These are phyloP conservation scores for Aromia moschata DNA, from an alignment of 2,888 invertebrate genomes.

Conservation along the genomic window DNA sequence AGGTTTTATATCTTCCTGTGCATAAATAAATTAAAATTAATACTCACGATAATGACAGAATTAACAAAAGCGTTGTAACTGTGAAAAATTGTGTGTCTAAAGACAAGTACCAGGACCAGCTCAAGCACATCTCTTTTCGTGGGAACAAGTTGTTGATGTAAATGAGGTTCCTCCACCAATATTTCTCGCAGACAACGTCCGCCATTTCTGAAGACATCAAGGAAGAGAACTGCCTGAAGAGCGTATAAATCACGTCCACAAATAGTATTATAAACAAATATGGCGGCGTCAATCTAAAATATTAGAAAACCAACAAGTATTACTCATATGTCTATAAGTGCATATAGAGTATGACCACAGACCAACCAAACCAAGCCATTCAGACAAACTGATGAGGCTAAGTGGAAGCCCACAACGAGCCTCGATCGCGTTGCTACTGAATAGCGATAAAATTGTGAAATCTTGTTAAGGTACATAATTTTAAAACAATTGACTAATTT, in stretches of 20 bases:
- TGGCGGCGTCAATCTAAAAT: conserved; percentile 62
- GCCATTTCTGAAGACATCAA: conserved; percentile 59
- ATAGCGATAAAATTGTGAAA: too few relatives aligned
- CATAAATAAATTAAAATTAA: too few relatives aligned
- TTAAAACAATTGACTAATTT: too few relatives aligned
- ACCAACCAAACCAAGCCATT: too few relatives aligned
- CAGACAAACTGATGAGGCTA: too few relatives aligned
- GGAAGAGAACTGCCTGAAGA: conserved; percentile 58
- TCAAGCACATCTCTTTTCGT: conserved; percentile 63
- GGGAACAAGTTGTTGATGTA: conserved; percentile 65
- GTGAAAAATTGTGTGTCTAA: conserved; percentile 64
- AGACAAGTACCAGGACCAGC: conserved; percentile 66
- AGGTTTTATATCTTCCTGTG: too few relatives aligned
- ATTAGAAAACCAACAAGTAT: too few relatives aligned
- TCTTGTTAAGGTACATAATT: too few relatives aligned
- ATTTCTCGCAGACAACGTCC: conserved; percentile 61
- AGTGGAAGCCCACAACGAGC: too few relatives aligned
- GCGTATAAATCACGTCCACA: conserved; percentile 59
- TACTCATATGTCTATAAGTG: too few relatives aligned
- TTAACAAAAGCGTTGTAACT: conserved; percentile 57
- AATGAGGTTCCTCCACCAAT: conserved; percentile 67
- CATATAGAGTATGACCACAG: too few relatives aligned
- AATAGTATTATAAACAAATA: conserved; percentile 62
- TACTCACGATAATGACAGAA: conserved; percentile 63
- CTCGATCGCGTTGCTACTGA: too few relatives aligned